Percentiles rank a stretch among this genome's conserved stretches.
Evolutionary conservation across 1,140 invertebrate genomes (phyloP).

Genomic region (Grapholita molesta): DNA sequence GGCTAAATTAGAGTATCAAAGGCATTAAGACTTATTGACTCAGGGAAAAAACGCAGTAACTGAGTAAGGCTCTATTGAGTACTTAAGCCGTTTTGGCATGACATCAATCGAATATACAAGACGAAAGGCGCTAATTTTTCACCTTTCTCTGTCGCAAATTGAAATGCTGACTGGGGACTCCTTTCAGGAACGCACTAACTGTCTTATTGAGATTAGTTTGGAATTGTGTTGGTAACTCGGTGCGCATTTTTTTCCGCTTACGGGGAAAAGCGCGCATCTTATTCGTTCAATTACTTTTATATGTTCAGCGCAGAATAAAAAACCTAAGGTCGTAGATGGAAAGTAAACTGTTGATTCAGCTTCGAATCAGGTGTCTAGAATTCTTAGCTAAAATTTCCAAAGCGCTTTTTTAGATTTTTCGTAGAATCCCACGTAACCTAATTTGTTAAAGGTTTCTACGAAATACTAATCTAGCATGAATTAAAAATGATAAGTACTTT

Average conservation of each 20-base stretch:
- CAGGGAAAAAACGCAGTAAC: background rate
- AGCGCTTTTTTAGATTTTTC: background rate
- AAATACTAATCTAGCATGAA: background rate
- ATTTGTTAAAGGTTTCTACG: background rate
- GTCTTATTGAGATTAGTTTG: background rate
- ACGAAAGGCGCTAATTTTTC: conserved; percentile 14
- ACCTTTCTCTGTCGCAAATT: conserved; percentile 1
- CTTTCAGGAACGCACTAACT: background rate
- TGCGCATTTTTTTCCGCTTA: background rate
- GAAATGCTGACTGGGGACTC: conserved; percentile 6
- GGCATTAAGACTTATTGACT: background rate
- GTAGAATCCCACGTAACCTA: background rate
- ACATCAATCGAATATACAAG: background rate
- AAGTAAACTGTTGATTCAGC: conserved; percentile 3
- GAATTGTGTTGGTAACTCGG: background rate
- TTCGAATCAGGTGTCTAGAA: background rate
- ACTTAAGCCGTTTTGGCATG: background rate
- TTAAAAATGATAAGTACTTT: conserved; percentile 3
- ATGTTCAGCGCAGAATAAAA: too few species aligned
- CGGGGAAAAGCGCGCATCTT: background rate
- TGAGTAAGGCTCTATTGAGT: background rate
- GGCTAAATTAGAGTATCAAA: background rate
- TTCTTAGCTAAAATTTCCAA: background rate
- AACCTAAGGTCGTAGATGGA: background rate
- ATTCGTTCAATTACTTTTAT: too few species aligned